Base-by-base conservation (phyloP, 2,888 invertebrate genomes). In the Aradus depressus region DNA sequence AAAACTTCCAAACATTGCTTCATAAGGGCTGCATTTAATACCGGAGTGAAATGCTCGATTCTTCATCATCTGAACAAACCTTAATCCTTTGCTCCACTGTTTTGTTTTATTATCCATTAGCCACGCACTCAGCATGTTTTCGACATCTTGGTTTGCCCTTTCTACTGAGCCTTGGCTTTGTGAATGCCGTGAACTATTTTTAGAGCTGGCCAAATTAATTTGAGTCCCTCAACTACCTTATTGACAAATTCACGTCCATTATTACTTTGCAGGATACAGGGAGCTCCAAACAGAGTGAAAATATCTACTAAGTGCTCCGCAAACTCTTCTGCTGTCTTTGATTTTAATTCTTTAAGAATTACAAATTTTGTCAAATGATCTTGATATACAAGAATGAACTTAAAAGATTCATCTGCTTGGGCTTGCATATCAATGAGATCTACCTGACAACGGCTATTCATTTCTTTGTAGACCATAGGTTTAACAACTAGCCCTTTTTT, bases 41-140 rank as follows among this genome's bases (percentile, higher is more conserved):
- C 63, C 66, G 35, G 58, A 22, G 56, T 67, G 66, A 57, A 60
- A 56, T 19, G 64, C 63, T 58, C 60, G 57, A 54, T 69, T 70
- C 62, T 70, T 69, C 64, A 63, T 65, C 48, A 67, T 60, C 56
- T 68, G 67, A 19, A 68, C 59, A 58, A 67, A 68, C 32, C 58
- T 44, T 47, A 68, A 55, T 12, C 68, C 68, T 59, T 67, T 62
- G 12, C 63, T 64, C 69, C 68, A 70, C 52, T 65, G 64, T 32
- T 42, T 62, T 4, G 60, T 62, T 14, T 63, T 58, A 41, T 66
- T 65, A 35, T 60, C 60, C 28, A 59, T 54, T 62, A 69, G 54
- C 68, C 68, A 70, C 19, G 50, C 42, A 16, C 34, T 43, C 8
- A 66, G 25, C 62, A 67, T 67, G 38, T 66, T 66, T 57, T 65